phyloP scores from a whole-genome alignment of 92 coral and sea anemone genomes.

The Diadumene lineata region DNA sequence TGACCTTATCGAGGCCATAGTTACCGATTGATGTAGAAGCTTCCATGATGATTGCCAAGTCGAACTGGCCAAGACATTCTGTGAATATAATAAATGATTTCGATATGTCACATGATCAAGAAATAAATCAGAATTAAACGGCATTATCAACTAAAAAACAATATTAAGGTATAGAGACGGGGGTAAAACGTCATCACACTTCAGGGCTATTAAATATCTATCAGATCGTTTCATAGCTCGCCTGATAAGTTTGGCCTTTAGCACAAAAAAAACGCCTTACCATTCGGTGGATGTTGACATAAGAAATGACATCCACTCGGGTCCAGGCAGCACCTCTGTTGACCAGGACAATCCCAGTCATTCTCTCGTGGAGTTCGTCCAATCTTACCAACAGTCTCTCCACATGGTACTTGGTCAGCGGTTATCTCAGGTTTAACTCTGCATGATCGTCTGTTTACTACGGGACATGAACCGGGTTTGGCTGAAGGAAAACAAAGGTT shows the following conservation, averaged over 20 bases:
- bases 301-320: conserved; percentile 28
- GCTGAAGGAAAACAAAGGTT: conserved; percentile 2
- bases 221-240: too few relatives aligned
- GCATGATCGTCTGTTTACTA: background rate
- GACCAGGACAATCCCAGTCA: conserved; percentile 61
- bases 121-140: too few relatives aligned
- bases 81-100: background rate
- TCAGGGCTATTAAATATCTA: too few relatives aligned
- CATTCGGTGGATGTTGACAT: conserved; percentile 39
- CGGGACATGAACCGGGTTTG: conserved; percentile 31
- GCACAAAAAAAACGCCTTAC: conserved; percentile 8
- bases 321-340: conserved; percentile 56
- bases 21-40: conserved; percentile 46
- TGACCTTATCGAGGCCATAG: conserved; percentile 44
- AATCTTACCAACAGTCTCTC: conserved; percentile 9
- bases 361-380: conserved; percentile 30
- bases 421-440: conserved; percentile 10
- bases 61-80: conserved; percentile 64
- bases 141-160: too few relatives aligned
- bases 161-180: too few relatives aligned
- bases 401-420: conserved; percentile 42
- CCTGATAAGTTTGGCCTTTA: too few relatives aligned
- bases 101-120: background rate
- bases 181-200: too few relatives aligned
- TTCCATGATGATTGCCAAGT: conserved; percentile 60